These are phyloP conservation scores for Neosilurus hyrtlii DNA, from an alignment of 2,797 vertebrate genomes.

Conservation along the genomic window DNA sequence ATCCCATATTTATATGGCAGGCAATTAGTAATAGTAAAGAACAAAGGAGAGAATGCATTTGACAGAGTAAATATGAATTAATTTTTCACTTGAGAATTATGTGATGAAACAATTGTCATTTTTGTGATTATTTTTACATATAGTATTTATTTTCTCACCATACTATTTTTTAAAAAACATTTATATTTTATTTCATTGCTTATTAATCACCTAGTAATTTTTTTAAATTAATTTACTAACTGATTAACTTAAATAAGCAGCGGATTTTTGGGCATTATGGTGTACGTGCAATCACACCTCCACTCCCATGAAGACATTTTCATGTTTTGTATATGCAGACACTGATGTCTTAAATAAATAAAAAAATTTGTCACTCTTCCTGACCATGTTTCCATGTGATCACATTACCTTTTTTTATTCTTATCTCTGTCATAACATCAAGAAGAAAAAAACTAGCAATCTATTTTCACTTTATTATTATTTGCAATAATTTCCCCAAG, in stretches of 20 bases:
- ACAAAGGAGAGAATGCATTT: not conserved
- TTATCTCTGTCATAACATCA: not conserved
- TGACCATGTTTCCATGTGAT: not conserved
- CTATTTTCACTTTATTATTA: not conserved
- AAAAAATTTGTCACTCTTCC: not conserved
- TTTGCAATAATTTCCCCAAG: not conserved
- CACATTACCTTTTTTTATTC: not conserved
- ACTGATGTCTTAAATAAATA: not conserved
- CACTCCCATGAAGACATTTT: not conserved
- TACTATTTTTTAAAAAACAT: not conserved
- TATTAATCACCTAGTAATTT: not conserved
- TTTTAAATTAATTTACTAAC: not conserved
- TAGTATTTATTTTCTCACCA: not conserved
- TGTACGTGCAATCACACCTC: not conserved
- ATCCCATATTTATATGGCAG: not conserved
- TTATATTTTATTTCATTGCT: not conserved
- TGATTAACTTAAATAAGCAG: not conserved
- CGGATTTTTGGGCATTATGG: not conserved
- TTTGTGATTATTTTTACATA: not conserved
- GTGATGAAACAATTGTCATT: not conserved
- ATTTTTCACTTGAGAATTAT: not conserved
- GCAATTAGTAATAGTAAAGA: not conserved
- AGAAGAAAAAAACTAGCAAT: not conserved
- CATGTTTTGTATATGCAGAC: not conserved
- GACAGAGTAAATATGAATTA: not conserved